Percentiles rank a stretch among this genome's conserved stretches.
Evolutionary conservation across 2,797 vertebrate genomes (phyloP).

Genomic region (Onychomys leucogaster): DNA sequence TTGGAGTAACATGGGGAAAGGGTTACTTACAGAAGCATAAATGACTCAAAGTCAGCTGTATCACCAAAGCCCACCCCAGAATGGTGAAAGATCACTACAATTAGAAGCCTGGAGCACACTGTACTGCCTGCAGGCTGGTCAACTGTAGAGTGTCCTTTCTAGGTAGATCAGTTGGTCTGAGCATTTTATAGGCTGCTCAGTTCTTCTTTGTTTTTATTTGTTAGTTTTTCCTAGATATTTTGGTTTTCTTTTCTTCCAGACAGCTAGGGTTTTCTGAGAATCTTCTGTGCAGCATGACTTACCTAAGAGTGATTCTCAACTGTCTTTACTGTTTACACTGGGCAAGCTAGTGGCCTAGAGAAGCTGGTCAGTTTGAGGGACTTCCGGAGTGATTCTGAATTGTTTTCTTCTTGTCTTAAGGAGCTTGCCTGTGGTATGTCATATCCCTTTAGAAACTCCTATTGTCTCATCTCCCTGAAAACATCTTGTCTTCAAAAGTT

Average conservation of each 20-base stretch:
- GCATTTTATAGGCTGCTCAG: background rate
- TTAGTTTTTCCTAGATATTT: background rate
- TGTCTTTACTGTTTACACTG: background rate
- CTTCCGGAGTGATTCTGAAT: background rate
- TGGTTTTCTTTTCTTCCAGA: background rate
- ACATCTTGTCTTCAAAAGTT: background rate
- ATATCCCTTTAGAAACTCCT: background rate
- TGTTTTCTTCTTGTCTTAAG: background rate
- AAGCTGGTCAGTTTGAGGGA: background rate
- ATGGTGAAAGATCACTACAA: background rate
- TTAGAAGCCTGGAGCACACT: background rate
- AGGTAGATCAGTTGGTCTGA: background rate
- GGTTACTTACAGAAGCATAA: background rate
- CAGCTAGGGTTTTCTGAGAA: background rate
- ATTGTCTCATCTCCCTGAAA: background rate
- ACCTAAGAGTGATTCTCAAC: background rate
- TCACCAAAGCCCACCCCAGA: background rate
- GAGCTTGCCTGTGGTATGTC: background rate
- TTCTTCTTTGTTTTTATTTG: background rate
- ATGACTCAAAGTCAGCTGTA: background rate
- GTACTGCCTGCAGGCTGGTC: background rate
- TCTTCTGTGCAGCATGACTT: background rate
- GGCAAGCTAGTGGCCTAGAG: background rate
- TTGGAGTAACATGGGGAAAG: background rate
- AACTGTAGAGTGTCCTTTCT: background rate